phyloP scores from a whole-genome alignment of 2,888 invertebrate genomes.

The Pyrrhia umbra region DNA sequence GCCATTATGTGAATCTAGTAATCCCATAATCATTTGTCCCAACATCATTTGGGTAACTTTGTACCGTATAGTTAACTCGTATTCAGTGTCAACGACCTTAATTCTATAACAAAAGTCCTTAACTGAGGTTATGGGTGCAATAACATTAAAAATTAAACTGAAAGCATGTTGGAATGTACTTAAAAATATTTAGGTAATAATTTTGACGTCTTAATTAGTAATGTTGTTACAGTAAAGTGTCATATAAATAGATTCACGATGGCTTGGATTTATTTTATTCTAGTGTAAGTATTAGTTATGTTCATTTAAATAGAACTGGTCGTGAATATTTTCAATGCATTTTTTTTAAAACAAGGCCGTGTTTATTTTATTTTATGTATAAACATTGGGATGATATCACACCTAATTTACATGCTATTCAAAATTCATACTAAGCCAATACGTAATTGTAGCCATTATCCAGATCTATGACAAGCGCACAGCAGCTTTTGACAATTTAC shows the following conservation, averaged over 20 bases:
- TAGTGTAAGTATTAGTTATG: not conserved
- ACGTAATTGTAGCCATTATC: not conserved
- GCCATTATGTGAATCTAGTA: too few relatives aligned
- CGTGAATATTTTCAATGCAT: too few relatives aligned
- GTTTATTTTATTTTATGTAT: too few relatives aligned
- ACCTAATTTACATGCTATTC: not conserved
- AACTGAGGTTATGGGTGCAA: conserved; percentile 5
- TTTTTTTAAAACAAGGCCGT: too few relatives aligned
- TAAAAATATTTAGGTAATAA: conserved; percentile 1
- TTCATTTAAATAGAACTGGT: too few relatives aligned
- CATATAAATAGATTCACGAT: too few relatives aligned
- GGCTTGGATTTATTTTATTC: not conserved
- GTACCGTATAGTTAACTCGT: not conserved
- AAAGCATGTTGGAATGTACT: conserved; percentile 15
- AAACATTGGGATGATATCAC: too few relatives aligned
- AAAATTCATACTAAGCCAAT: not conserved
- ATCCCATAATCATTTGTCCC: too few relatives aligned
- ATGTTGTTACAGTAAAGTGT: too few relatives aligned
- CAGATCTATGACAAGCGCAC: not conserved
- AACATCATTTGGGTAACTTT: too few relatives aligned
- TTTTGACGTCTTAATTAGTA: not conserved
- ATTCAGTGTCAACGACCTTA: conserved; percentile 12
- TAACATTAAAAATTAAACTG: not conserved
- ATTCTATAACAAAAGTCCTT: not conserved
- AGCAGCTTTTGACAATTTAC: not conserved